Evolutionary conservation across 2,113 vertebrate species (phyloP).

Genomic region (Trogon melanurus): DNA sequence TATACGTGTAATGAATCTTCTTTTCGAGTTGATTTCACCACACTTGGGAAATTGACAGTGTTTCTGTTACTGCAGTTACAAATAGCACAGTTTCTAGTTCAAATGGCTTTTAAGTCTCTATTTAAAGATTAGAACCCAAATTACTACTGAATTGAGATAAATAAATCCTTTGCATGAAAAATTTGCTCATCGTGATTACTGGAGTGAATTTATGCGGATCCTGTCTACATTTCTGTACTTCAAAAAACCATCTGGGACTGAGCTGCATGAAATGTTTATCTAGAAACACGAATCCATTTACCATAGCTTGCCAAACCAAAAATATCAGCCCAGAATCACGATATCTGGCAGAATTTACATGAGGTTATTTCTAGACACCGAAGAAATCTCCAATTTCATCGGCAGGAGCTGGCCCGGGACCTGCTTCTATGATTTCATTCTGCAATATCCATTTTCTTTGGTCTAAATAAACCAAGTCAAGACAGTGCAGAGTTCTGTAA

Average conservation of each 20-base stretch:
- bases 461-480: background rate
- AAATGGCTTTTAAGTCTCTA: background rate
- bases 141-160: background rate
- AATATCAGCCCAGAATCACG: background rate
- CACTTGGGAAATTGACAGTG: background rate
- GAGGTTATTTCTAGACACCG: background rate
- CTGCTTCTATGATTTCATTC: background rate
- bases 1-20: background rate
- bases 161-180: background rate
- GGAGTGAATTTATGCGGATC: background rate
- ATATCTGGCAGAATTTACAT: background rate
- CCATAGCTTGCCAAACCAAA: background rate
- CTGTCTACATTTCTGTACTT: background rate
- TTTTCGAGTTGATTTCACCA: background rate
- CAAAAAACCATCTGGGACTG: background rate
- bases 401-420: background rate
- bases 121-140: background rate
- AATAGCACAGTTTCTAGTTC: background rate
- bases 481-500: background rate
- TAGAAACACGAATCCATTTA: background rate
- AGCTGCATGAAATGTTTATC: background rate
- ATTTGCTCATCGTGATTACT: background rate
- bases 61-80: background rate
- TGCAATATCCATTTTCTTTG: constrained; percentile 3
- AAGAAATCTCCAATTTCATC: background rate